phyloP scores from a whole-genome alignment of 1,140 invertebrate species.

The Apis cerana region DNA sequence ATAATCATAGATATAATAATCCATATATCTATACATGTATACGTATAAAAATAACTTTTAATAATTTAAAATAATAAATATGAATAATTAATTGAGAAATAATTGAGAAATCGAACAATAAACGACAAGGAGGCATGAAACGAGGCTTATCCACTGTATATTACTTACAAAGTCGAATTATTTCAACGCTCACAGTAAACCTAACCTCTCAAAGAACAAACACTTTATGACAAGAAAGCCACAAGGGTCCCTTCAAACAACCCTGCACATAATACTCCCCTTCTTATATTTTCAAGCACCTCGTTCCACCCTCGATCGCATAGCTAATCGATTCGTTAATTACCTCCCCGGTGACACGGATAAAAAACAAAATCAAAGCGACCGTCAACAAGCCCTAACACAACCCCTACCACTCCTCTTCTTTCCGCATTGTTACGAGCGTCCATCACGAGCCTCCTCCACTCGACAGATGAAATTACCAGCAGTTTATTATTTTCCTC shows the following conservation, averaged over 20 bases:
- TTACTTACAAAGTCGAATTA: neutral
- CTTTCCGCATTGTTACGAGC: constrained; percentile 22
- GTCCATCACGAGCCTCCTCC: constrained; percentile 18
- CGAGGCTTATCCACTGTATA: too few species aligned
- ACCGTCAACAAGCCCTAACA: neutral
- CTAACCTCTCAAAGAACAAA: constrained; percentile 10
- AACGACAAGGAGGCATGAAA: neutral
- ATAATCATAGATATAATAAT: neutral
- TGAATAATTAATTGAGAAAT: too few species aligned
- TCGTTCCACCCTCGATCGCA: constrained; percentile 25
- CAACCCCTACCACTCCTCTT: too few species aligned
- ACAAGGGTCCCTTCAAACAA: constrained; percentile 13
- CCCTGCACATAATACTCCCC: constrained; percentile 6
- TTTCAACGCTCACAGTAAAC: constrained; percentile 3
- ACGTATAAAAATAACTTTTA: too few species aligned
- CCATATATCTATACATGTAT: too few species aligned
- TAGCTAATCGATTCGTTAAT: constrained; percentile 39
- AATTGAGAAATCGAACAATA: neutral
- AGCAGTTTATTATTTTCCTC: neutral
- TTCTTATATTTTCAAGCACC: constrained; percentile 15
- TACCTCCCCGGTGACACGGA: constrained; percentile 27
- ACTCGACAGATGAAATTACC: constrained; percentile 38
- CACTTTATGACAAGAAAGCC: neutral
- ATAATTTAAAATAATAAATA: too few species aligned
- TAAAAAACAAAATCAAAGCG: constrained; percentile 31